Percentiles rank a stretch among this genome's conserved stretches.
phyloP scores from a whole-genome alignment of 2,888 invertebrate species.

The Drosophila anomelani region DNA sequence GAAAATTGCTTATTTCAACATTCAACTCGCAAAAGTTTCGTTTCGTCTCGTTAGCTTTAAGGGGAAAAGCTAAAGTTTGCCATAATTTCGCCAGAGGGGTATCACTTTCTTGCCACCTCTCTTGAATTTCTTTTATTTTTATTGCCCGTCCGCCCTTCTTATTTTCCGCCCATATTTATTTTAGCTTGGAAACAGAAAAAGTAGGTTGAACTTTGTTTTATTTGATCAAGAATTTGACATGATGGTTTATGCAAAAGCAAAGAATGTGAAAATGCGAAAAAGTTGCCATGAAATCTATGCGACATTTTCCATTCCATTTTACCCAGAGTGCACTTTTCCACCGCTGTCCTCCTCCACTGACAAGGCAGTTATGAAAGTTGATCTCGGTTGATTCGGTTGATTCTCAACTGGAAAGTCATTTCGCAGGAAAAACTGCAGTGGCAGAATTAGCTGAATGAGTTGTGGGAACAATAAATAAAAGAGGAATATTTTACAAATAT shows the following conservation, averaged over 20 bases:
- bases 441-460: background rate
- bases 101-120: conserved; percentile 62
- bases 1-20: conserved; percentile 81
- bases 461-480: background rate
- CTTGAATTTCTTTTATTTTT: conserved; percentile 40
- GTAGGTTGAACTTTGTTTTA: conserved; percentile 70
- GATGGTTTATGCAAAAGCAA: conserved; percentile 70
- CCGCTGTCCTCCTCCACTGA: conserved; percentile 20
- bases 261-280: conserved; percentile 33
- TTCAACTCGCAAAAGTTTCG: conserved; percentile 70
- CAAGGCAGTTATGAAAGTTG: conserved; percentile 56
- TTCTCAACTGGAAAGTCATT: conserved; percentile 37
- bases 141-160: conserved; percentile 23
- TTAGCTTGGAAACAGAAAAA: conserved; percentile 42
- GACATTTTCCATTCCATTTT: conserved; percentile 58
- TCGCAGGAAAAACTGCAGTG: background rate
- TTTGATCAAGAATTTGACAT: conserved; percentile 76
- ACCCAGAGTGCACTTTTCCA: conserved; percentile 24
- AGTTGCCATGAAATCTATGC: conserved; percentile 39
- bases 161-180: conserved; percentile 43
- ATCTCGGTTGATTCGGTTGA: conserved; percentile 22
- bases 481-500: background rate
- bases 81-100: conserved; percentile 66
- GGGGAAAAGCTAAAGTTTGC: conserved; percentile 67
- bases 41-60: conserved; percentile 61